Evolutionary conservation across 2,797 vertebrate species (phyloP).

Genomic region (Gephyroberyx darwinii): DNA sequence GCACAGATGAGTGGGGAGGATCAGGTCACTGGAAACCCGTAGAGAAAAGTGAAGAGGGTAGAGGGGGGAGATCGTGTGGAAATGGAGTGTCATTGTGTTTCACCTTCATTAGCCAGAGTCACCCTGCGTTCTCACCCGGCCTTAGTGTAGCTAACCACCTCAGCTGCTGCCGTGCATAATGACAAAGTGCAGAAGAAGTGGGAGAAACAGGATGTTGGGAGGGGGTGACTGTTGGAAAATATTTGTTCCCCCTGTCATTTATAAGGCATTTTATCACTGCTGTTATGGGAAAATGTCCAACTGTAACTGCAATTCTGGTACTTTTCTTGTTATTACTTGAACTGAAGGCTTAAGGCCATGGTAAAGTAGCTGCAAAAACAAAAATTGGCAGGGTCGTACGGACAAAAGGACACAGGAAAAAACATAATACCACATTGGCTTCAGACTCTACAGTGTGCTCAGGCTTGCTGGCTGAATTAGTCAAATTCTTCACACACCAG

Average conservation of each 20-base stretch:
- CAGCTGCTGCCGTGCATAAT: conserved; percentile 60
- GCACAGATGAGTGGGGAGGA: conserved; percentile 63
- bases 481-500: too few species aligned
- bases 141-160: conserved; percentile 64
- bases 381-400: neutral
- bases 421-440: too few species aligned
- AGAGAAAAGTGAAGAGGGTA: conserved; percentile 51
- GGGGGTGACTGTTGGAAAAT: conserved; percentile 28
- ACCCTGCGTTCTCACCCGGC: conserved; percentile 58
- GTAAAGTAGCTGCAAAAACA: conserved; percentile 4
- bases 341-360: conserved; percentile 14
- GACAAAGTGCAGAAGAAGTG: conserved; percentile 59
- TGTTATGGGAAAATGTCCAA: neutral
- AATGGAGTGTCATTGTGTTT: conserved; percentile 73
- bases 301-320: conserved; percentile 18
- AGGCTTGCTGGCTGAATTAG: too few species aligned
- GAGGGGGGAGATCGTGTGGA: conserved; percentile 63
- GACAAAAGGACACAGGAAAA: neutral
- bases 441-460: too few species aligned
- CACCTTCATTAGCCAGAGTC: conserved; percentile 76
- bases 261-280: conserved; percentile 41
- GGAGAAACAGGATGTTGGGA: conserved; percentile 37
- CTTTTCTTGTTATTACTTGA: conserved; percentile 26
- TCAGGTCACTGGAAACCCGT: conserved; percentile 63
- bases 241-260: conserved; percentile 47